Base-by-base conservation (phyloP, 1,140 invertebrate species). In the Sesamia nonagrioides region DNA sequence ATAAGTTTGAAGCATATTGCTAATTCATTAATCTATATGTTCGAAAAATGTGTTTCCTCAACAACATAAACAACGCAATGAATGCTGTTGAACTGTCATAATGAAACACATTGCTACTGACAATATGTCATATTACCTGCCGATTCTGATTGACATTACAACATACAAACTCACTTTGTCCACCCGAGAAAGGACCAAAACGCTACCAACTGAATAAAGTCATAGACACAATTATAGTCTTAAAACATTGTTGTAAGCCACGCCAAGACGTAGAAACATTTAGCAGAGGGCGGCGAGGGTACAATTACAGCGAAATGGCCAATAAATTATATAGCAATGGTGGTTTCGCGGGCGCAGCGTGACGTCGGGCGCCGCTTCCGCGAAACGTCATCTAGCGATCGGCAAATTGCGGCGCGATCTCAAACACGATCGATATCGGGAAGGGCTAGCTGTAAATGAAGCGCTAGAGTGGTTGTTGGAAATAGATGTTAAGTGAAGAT, bases 221-320 rank as follows among this genome's bases (percentile, higher is more conserved):
- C 18, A 21, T 35, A 74, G 72, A 61, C 9, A 27, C 61, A 35
- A 45, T 58, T 71, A 71, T 56, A 72, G 50, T 8, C 50, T 18
- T 42, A 68, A 27, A 37, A 86, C 82, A 84, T 73, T 81, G 83
- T 81, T 80, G 58, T 78, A 42, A 69, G 18, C 74, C 83, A 89
- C 84, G 84, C 81, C 80, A 83, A 88, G 80, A 77, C 79, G 56
- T 81, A 81, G 82, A 84, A 91, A 86, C 89, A 89, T 92, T 92
- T 88, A 91, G 84, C 66, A 56, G 81, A 84, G 86, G 84, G 85
- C 88, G 85, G 86, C 73, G 82, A 90, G 80, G 87, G 86, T 91
- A 83, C 91, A 91, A 93, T 93, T 93, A 93, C 91, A 77, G 79
- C 72, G 86, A 92, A 92, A 92, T 93, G 90, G 88, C 81, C 84